Evolutionary conservation across 1,140 invertebrate genomes (phyloP), one percentile per base, ranked within the genome.

Genomic region (Physella acuta): DNA sequence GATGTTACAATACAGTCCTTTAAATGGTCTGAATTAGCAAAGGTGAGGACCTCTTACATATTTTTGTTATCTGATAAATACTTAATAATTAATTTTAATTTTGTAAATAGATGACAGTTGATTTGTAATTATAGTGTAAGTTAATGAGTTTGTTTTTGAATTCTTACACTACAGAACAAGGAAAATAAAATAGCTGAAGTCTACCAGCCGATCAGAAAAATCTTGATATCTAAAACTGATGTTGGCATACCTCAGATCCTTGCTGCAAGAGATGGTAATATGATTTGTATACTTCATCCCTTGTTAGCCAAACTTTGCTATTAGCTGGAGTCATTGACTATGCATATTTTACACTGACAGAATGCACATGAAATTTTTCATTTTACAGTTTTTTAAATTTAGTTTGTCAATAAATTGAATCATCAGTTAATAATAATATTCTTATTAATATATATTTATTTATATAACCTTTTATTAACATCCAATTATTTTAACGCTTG

Each of bases 1-100:
- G 95, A 98, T 86, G 94, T 95, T 49, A 98, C 95, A 3, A 90
- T 98, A 77, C 93, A 95, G 84, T 97, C 94, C 30, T 98, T 97
- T 85, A 80, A 79, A 90, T 97, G 94, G 94, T 94, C 93, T 0
- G 93, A 94, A 53, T 89, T 90, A 67, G 83, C 83, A 5, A 85
- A 85, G 78, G 85, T n/a, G n/a, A n/a, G n/a, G n/a, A n/a, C n/a
- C n/a, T n/a, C n/a, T n/a, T n/a, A n/a, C n/a, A n/a, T n/a, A n/a
- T n/a, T n/a, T n/a, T n/a, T n/a, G n/a, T n/a, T n/a, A n/a, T n/a
- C n/a, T n/a, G n/a, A n/a, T n/a, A n/a, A n/a, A n/a, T n/a, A n/a
- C n/a, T n/a, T n/a, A n/a, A n/a, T n/a, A n/a, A n/a, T n/a, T n/a
- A n/a, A n/a, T n/a, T n/a, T n/a, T n/a, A n/a, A n/a, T n/a, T n/a